Conservation (phyloP, 2,888 invertebrate genomes). For the Cremastobaeus sp. region DNA sequence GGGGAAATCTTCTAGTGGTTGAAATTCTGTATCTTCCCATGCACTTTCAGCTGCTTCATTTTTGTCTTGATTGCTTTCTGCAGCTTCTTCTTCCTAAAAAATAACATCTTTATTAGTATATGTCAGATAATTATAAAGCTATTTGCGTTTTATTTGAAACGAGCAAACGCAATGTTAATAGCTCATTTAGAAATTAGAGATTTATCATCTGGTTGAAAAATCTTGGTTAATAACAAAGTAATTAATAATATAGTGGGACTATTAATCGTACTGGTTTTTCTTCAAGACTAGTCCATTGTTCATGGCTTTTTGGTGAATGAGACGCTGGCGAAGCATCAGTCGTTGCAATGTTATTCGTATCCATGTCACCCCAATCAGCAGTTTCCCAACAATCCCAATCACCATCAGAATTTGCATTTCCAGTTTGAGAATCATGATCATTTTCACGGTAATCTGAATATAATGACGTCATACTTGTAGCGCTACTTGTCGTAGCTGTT, state of each 20-base stretch:
- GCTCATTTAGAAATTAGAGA: too few species aligned
- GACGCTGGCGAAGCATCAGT: constrained; percentile 79
- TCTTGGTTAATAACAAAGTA: too few species aligned
- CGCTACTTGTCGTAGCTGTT: constrained; percentile 92
- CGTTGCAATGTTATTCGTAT: constrained; percentile 76
- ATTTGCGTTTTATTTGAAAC: too few species aligned
- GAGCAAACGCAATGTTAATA: too few species aligned
- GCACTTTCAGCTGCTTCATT: constrained; percentile 81
- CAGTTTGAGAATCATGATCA: constrained; percentile 86
- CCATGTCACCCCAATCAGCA: constrained; percentile 94
- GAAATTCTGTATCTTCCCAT: constrained; percentile 91
- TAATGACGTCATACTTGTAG: constrained; percentile 92
- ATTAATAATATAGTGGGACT: too few species aligned
- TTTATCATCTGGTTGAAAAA: too few species aligned
- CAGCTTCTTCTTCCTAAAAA: constrained; percentile 75
- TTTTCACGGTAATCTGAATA: constrained; percentile 80
- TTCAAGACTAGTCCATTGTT: constrained; percentile 91
- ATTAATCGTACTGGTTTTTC: constrained; percentile 85
- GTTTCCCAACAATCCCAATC: constrained; percentile 93
- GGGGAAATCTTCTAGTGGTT: constrained; percentile 89
- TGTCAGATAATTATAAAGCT: too few species aligned
- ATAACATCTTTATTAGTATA: too few species aligned
- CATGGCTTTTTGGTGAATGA: constrained; percentile 84
- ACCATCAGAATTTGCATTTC: constrained; percentile 84
- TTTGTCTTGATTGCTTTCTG: constrained; percentile 79